Conservation (phyloP, 2,113 vertebrate species). For the Scytalopus superciliaris region DNA sequence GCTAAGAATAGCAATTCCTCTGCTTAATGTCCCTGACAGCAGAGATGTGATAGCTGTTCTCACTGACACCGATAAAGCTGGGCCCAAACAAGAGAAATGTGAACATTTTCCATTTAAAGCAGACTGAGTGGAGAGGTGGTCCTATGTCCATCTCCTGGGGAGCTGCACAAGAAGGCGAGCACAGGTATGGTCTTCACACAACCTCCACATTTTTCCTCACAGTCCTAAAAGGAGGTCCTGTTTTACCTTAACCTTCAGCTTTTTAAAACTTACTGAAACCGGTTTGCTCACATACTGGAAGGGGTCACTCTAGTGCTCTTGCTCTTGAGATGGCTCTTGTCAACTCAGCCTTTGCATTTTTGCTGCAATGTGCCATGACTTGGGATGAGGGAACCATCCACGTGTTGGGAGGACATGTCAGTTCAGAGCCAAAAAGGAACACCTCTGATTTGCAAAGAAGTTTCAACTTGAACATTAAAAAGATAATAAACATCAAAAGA, state of each 20-base stretch:
- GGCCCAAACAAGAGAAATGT: fast-evolving
- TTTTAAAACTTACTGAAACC: neutral
- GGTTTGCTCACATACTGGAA: neutral
- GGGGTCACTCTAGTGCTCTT: neutral
- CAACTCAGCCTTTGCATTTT: neutral
- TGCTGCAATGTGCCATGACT: neutral
- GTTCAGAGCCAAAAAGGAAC: neutral
- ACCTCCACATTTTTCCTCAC: neutral
- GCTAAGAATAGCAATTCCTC: neutral
- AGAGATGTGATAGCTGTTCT: neutral
- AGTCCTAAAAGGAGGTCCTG: neutral
- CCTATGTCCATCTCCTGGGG: neutral
- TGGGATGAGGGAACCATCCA: neutral
- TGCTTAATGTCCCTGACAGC: constrained; percentile 23
- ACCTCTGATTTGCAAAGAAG: neutral
- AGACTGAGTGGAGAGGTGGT: neutral
- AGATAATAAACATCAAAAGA: neutral
- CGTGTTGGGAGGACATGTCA: fast-evolving
- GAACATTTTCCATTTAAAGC: neutral
- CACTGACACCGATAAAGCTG: neutral
- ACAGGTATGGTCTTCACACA: neutral
- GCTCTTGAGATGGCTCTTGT: neutral
- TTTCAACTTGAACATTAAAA: neutral
- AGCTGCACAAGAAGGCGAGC: neutral
- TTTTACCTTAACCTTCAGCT: neutral